These are phyloP conservation scores for Adela reaumurella DNA, from an alignment of 2,888 invertebrate species.

Conservation along the genomic window DNA sequence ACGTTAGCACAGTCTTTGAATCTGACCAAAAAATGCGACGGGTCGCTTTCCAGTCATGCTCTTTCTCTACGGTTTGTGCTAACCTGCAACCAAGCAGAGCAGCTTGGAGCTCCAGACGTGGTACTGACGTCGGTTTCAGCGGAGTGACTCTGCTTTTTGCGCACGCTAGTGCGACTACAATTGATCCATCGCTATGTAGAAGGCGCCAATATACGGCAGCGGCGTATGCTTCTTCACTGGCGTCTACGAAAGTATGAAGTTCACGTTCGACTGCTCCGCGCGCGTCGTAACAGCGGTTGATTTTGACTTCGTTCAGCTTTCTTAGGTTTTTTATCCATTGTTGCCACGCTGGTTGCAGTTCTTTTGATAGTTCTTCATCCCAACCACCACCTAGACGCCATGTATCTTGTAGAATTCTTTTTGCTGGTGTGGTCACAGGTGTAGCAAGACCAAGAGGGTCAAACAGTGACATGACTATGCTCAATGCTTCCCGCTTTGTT, in stretches of 20 bases:
- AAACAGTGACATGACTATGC: slow-evolving; percentile 17
- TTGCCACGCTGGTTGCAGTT: too few species aligned
- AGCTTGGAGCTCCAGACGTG: slow-evolving; percentile 10
- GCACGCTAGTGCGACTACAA: slow-evolving; percentile 11
- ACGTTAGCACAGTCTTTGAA: slow-evolving; percentile 11
- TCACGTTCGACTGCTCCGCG: slow-evolving; percentile 7
- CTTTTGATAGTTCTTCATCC: slow-evolving; percentile 9
- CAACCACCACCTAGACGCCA: slow-evolving; percentile 11
- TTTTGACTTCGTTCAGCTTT: slow-evolving; percentile 7
- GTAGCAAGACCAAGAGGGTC: slow-evolving; percentile 14
- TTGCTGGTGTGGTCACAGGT: slow-evolving; percentile 3
- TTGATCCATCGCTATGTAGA: slow-evolving; percentile 4
- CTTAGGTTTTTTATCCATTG: not conserved
- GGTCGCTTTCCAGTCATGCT: not conserved
- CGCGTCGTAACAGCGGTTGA: slow-evolving; percentile 4
- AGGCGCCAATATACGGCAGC: slow-evolving; percentile 14
- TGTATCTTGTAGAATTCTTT: slow-evolving; percentile 4
- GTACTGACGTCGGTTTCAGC: slow-evolving; percentile 8
- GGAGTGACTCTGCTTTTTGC: slow-evolving; percentile 9
- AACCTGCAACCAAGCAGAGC: slow-evolving; percentile 7
- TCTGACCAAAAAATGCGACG: slow-evolving; percentile 10
- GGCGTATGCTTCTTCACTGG: slow-evolving; percentile 14
- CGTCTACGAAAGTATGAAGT: slow-evolving; percentile 15
- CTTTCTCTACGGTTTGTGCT: not conserved
- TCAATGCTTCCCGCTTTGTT: slow-evolving; percentile 13